These are phyloP conservation scores for Rutpela maculata DNA, from an alignment of 2,888 invertebrate genomes.

Conservation along the genomic window DNA sequence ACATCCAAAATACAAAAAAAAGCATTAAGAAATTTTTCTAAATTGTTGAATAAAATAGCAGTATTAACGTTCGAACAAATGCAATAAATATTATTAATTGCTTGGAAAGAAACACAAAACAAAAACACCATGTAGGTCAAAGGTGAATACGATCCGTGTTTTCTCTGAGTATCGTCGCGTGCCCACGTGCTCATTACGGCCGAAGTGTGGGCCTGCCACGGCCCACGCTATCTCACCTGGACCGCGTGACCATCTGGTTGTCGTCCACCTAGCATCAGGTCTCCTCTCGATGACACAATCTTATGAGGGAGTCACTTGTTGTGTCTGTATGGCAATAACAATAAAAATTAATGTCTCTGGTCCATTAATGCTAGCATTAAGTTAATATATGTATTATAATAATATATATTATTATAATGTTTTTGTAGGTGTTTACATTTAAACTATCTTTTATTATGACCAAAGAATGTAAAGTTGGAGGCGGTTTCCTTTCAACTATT, in stretches of 20 bases:
- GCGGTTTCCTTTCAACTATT: neutral
- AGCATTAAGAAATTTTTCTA: neutral
- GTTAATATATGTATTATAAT: conserved; percentile 16
- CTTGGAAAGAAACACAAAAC: conserved; percentile 4
- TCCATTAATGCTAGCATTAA: conserved; percentile 11
- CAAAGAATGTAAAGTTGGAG: neutral
- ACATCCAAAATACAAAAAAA: neutral
- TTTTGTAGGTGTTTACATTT: conserved; percentile 9
- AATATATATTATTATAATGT: conserved; percentile 7
- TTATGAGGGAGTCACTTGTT: conserved; percentile 26
- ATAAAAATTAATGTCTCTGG: conserved; percentile 21
- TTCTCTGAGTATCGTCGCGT: conserved; percentile 32
- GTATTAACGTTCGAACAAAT: neutral
- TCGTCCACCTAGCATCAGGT: conserved; percentile 34
- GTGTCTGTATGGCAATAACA: conserved; percentile 18
- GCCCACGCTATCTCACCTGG: conserved; percentile 44
- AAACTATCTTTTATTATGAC: neutral
- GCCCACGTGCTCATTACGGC: conserved; percentile 46
- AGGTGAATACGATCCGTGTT: conserved; percentile 28
- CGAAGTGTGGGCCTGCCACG: conserved; percentile 33
- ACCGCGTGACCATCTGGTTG: conserved; percentile 43
- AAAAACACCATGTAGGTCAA: conserved; percentile 28
- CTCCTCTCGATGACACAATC: conserved; percentile 21
- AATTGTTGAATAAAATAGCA: neutral
- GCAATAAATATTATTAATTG: conserved; percentile 17